Evolutionary conservation across 2,797 vertebrate species (phyloP), one percentile per base, ranked within the genome.

Genomic region (Tarsius wallacei): DNA sequence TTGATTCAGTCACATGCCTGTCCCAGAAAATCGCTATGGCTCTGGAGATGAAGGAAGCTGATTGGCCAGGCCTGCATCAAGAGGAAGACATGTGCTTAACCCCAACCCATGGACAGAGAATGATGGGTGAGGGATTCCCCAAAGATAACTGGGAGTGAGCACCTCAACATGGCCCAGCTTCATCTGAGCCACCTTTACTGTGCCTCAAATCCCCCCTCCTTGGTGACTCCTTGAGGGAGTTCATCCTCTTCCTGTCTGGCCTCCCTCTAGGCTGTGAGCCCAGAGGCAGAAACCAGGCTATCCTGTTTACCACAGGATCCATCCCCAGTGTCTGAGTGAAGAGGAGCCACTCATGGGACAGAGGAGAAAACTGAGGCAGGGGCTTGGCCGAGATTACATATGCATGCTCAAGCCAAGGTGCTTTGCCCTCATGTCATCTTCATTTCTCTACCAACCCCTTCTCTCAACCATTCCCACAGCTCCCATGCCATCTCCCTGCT

Each of bases 361-460:
- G 21, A 42, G 68, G n/a, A 64, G 70, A 82, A 93, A 84, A 93
- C 64, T 31, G 83, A 93, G 86, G 33, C 63, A 87, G n/a, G 49
- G 7, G 5, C 51, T 85, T 47, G 33, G 17, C 91, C 66, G 70
- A 78, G 42, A 21, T 83, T 42, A 64, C 28, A 55, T 10, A n/a
- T 68, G 8, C 15, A 12, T 14, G 24, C 31, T 61, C 47, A 47
- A 5, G 42, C 70, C 47, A 59, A 33, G 70, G 49, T 28, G 33
- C 21, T 68, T 17, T 28, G 42, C 19, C 51, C 1, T 64, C 51
- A 28, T 26, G 22, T 19, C 16, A 1, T 57, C 36, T 28, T 16
- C 33, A 4, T 87, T 1, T 3, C 8, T 68, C n/a, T 24, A 26
- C 1, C 42, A 51, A 22, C 13, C 19, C 61, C 51, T 47, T 15